phyloP scores from a whole-genome alignment of 2,797 vertebrate species.

The Anguilla obscura region DNA sequence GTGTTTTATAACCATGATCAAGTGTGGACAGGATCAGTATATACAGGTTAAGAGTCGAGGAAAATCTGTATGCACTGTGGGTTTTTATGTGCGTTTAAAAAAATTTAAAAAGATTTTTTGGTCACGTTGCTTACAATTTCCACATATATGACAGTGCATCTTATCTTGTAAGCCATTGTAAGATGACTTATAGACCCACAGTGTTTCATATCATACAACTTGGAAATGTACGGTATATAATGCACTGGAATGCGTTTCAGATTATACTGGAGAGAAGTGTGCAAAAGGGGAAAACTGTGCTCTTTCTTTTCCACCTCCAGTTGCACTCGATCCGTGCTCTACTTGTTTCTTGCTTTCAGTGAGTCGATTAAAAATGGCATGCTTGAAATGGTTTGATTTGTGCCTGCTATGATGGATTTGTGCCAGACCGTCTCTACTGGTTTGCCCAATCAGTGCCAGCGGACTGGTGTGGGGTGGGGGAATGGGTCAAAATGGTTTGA shows the following conservation, averaged over 20 bases:
- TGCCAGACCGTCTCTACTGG: background rate
- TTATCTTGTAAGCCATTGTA: too few relatives aligned
- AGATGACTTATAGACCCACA: background rate
- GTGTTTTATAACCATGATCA: background rate
- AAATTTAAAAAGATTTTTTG: too few relatives aligned
- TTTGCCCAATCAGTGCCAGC: background rate
- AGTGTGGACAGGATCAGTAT: background rate
- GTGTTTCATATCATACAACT: background rate
- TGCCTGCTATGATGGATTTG: background rate
- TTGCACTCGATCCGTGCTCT: background rate
- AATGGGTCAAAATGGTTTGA: background rate
- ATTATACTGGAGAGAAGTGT: background rate
- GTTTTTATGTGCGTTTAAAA: too few relatives aligned
- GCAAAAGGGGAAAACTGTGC: too few relatives aligned
- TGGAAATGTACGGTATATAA: background rate
- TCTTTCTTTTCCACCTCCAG: background rate
- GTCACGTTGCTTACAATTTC: too few relatives aligned
- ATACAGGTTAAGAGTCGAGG: background rate
- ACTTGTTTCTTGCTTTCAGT: background rate
- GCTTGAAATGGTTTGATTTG: background rate
- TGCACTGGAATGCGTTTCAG: background rate
- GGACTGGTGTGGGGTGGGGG: background rate
- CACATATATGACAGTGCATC: too few relatives aligned
- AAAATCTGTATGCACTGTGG: too few relatives aligned
- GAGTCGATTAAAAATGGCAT: background rate